A percentile compares a stretch with the other conserved stretches of the same genome.
phyloP scores from a whole-genome alignment of 2,113 vertebrate genomes.

The Lampris megalopsis region DNA sequence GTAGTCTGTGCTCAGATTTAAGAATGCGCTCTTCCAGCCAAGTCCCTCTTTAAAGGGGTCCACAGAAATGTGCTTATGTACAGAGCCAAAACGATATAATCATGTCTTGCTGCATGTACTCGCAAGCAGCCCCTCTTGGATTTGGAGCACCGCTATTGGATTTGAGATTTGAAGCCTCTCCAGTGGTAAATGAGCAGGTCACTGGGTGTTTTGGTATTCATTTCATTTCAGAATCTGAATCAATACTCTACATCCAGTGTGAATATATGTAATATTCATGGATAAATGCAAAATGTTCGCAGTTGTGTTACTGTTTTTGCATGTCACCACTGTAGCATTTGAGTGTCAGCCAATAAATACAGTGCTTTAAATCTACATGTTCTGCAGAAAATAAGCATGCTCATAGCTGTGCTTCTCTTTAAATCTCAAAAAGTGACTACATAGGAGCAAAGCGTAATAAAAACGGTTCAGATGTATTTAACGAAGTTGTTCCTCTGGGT shows the following conservation, averaged over 20 bases:
- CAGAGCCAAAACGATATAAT: background rate
- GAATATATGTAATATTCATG: slow-evolving; percentile 9
- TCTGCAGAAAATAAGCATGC: background rate
- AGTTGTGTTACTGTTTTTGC: slow-evolving; percentile 10
- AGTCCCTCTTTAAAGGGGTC: background rate
- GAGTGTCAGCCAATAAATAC: slow-evolving; percentile 9
- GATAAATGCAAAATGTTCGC: slow-evolving; percentile 10
- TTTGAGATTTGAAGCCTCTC: too few relatives aligned
- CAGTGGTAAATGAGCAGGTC: background rate
- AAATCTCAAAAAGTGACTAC: slow-evolving; percentile 10
- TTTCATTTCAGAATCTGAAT: background rate
- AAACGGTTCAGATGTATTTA: slow-evolving; percentile 1
- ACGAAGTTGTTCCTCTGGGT: background rate
- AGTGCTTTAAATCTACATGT: slow-evolving; percentile 47
- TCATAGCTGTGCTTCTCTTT: slow-evolving; percentile 24
- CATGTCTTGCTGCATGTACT: background rate
- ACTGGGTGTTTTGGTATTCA: background rate
- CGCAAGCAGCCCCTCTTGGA: background rate
- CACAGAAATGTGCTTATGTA: background rate
- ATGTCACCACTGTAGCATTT: slow-evolving; percentile 4
- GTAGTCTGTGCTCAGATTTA: slow-evolving; percentile 2
- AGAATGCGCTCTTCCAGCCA: slow-evolving; percentile 1
- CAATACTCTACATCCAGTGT: background rate
- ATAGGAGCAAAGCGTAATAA: background rate
- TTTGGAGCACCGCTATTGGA: too few relatives aligned